Conservation (phyloP, 1,140 invertebrate genomes). For the Achroia grisella region DNA sequence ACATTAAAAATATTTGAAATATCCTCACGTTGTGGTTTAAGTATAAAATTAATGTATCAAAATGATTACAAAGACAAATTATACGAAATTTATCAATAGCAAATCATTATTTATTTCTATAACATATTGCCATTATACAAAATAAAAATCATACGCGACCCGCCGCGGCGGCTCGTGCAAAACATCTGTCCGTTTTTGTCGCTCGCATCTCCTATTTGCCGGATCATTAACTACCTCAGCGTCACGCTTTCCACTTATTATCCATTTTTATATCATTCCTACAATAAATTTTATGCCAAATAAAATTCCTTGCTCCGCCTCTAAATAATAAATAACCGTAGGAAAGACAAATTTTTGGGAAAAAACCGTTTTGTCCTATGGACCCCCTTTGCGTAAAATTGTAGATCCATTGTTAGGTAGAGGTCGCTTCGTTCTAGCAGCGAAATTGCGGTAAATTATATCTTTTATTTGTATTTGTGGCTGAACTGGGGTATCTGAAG, state of each 20-base stretch:
- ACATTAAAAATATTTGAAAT: too few species aligned
- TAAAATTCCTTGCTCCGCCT: constrained; percentile 53
- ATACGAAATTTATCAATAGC: constrained; percentile 1
- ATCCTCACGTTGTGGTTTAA: too few species aligned
- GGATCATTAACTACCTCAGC: constrained; percentile 41
- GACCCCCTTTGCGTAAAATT: constrained; percentile 34
- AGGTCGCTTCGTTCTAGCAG: constrained; percentile 16
- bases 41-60: constrained; percentile 11
- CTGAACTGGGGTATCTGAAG: constrained; percentile 8
- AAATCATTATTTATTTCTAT: neutral
- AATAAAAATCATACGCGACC: neutral
- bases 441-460: constrained; percentile 22
- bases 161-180: constrained; percentile 18
- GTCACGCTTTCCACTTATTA: constrained; percentile 62
- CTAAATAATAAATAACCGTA: constrained; percentile 38
- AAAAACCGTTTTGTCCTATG: constrained; percentile 13
- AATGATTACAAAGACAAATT: neutral
- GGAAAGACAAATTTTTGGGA: constrained; percentile 26
- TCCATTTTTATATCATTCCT: constrained; percentile 46
- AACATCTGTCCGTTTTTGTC: constrained; percentile 34
- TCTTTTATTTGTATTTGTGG: constrained; percentile 23
- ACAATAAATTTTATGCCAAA: constrained; percentile 57
- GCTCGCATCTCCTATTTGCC: constrained; percentile 26
- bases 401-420: constrained; percentile 16
- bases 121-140: neutral